phyloP scores from a whole-genome alignment of 1,140 invertebrate genomes.

The Tenebrio molitor region DNA sequence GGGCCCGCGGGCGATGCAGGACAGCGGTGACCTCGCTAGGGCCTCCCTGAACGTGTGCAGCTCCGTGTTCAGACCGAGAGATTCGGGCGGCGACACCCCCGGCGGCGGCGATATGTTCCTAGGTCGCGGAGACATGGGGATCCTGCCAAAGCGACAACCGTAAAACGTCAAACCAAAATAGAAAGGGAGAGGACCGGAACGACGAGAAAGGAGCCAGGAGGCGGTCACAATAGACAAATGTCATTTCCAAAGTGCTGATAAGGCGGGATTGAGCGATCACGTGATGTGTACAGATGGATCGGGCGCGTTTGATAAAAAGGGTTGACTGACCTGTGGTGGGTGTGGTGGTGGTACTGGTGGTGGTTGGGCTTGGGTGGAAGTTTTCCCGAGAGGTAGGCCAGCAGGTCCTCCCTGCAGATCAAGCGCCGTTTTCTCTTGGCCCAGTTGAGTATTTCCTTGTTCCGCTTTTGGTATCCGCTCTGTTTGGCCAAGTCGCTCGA shows the following conservation, averaged over 20 bases:
- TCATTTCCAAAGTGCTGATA: too few relatives aligned
- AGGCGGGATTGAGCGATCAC: too few relatives aligned
- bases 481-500: slow-evolving; percentile 80
- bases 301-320: too few relatives aligned
- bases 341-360: slow-evolving; percentile 59
- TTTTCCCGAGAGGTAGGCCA: slow-evolving; percentile 84
- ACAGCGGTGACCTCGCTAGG: slow-evolving; percentile 73
- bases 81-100: slow-evolving; percentile 65
- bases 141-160: slow-evolving; percentile 11
- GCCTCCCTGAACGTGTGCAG: slow-evolving; percentile 84
- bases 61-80: slow-evolving; percentile 69
- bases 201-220: too few relatives aligned
- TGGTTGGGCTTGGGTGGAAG: slow-evolving; percentile 70
- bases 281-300: too few relatives aligned
- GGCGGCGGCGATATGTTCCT: slow-evolving; percentile 70
- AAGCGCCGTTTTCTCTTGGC: slow-evolving; percentile 78
- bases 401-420: slow-evolving; percentile 82
- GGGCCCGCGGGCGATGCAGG: slow-evolving; percentile 66
- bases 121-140: slow-evolving; percentile 68
- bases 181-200: too few relatives aligned
- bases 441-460: slow-evolving; percentile 84
- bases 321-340: slow-evolving; percentile 50
- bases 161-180: slow-evolving; percentile 1
- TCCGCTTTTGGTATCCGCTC: slow-evolving; percentile 80
- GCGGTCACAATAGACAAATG: too few relatives aligned